Evolutionary conservation across 2,113 vertebrate species (phyloP).

Genomic region (Psammodynastes pulverulentus): DNA sequence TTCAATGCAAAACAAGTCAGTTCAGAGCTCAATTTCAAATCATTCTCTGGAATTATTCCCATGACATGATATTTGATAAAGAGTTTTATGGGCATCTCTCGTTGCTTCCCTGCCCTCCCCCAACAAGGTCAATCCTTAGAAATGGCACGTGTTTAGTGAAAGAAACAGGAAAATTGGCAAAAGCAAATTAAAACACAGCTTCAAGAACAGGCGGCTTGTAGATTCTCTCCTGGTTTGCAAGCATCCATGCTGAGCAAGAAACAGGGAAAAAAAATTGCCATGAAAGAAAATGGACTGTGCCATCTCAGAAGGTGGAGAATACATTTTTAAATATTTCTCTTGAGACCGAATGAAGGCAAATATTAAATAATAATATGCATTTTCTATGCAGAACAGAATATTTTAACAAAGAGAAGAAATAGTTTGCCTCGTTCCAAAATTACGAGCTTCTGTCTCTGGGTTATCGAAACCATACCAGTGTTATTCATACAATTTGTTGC

Average conservation of each 20-base stretch:
- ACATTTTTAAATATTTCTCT: neutral
- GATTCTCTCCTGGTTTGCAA: neutral
- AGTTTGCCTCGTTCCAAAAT: neutral
- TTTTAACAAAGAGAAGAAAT: neutral
- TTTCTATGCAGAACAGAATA: neutral
- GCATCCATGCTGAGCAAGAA: neutral
- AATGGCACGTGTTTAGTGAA: neutral
- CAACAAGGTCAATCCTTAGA: neutral
- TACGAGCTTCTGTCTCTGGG: neutral
- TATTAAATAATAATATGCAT: neutral
- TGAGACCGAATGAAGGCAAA: neutral
- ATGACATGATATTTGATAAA: neutral
- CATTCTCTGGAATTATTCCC: constrained; percentile 35
- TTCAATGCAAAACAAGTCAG: constrained; percentile 59
- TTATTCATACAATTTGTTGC: neutral
- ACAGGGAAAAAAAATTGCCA: neutral
- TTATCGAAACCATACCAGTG: neutral
- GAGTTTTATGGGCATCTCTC: neutral
- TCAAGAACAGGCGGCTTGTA: neutral
- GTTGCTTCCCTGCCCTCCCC: neutral
- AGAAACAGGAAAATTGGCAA: constrained; percentile 32
- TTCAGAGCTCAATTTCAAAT: constrained; percentile 36
- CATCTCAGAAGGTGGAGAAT: neutral
- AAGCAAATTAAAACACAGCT: neutral
- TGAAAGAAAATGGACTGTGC: neutral